phyloP scores from a whole-genome alignment of 2,113 vertebrate species.

The Stercorarius parasiticus region DNA sequence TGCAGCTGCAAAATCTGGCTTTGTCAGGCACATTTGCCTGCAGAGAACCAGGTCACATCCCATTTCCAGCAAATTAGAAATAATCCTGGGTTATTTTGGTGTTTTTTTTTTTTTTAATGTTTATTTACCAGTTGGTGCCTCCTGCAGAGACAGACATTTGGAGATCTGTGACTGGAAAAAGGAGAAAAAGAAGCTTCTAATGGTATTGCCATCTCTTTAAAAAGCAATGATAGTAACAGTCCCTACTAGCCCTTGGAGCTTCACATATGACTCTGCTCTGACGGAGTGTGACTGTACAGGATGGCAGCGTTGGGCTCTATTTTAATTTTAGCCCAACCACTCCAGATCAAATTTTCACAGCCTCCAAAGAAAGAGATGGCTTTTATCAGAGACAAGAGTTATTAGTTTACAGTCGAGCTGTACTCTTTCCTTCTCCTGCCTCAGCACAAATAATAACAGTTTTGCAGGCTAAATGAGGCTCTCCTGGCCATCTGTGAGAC shows the following conservation, averaged over 20 bases:
- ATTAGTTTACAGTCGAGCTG: constrained; percentile 17
- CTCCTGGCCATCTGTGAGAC: neutral
- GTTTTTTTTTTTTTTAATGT: neutral
- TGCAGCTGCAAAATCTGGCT: constrained; percentile 1
- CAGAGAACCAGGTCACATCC: neutral
- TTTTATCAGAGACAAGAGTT: constrained; percentile 45
- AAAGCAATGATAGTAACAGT: constrained; percentile 3
- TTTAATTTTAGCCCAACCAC: constrained; percentile 51
- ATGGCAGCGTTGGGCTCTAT: neutral
- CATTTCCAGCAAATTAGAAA: neutral
- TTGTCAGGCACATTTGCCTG: neutral
- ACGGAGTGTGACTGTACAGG: neutral
- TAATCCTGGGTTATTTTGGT: neutral
- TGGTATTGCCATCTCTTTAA: neutral
- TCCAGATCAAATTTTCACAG: constrained; percentile 54
- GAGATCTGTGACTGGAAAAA: neutral
- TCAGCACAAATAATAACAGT: constrained; percentile 41
- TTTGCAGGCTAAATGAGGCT: constrained; percentile 19
- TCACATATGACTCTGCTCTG: neutral
- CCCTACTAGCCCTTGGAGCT: neutral
- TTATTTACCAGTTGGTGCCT: neutral
- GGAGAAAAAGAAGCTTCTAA: neutral
- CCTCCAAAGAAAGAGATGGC: constrained; percentile 16
- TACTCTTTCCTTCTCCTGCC: neutral
- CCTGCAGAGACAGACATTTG: neutral